Percentiles rank a stretch among this genome's conserved stretches.
Conservation (phyloP, 2,113 vertebrate species). For the Tachysurus fulvidraco region DNA sequence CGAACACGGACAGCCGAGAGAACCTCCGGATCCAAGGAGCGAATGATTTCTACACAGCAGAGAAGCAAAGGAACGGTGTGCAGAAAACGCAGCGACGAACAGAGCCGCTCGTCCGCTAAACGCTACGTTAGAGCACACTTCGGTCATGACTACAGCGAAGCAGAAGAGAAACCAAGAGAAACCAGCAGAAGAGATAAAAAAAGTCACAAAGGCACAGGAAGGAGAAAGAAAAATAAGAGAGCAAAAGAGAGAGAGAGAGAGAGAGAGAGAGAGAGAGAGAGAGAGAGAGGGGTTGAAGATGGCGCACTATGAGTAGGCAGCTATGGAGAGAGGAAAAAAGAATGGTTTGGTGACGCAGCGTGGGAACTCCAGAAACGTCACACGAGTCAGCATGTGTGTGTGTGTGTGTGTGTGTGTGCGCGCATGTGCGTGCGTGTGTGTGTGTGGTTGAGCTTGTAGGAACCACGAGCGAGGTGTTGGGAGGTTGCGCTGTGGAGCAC, state of each 20-base stretch:
- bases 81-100: not conserved
- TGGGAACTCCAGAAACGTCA: constrained; percentile 68
- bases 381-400: constrained; percentile 22
- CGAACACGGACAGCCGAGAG: not conserved
- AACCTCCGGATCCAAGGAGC: not conserved
- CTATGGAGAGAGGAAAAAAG: constrained; percentile 27
- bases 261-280: not conserved
- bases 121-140: not conserved
- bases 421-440: not conserved
- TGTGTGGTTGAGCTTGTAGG: constrained; percentile 38
- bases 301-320: constrained; percentile 10
- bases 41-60: not conserved
- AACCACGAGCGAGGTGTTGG: constrained; percentile 40
- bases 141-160: not conserved
- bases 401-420: constrained; percentile 7
- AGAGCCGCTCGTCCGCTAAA: not conserved
- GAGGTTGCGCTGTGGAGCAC: constrained; percentile 36
- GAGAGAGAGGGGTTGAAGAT: constrained; percentile 21
- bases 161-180: constrained; percentile 12
- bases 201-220: constrained; percentile 21
- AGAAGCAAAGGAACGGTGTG: constrained; percentile 7
- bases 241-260: not conserved
- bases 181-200: not conserved
- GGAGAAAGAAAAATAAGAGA: constrained; percentile 9
- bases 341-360: constrained; percentile 64